Evolutionary conservation across 2,797 vertebrate species (phyloP), one percentile per base, ranked within the genome.

Genomic region (Siniperca scherzeri): DNA sequence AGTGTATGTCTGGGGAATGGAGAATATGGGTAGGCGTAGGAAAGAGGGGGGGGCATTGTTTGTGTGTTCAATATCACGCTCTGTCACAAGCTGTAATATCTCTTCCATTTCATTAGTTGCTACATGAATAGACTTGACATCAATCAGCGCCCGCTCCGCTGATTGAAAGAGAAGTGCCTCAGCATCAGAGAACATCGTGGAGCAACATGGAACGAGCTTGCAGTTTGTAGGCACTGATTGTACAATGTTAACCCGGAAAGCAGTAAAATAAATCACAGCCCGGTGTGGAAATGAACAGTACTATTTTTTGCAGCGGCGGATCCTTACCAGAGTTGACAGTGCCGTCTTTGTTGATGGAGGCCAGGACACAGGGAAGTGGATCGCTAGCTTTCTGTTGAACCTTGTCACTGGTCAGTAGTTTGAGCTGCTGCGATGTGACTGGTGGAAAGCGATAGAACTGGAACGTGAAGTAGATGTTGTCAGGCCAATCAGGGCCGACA

Each of bases 371-470:
- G 0, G 96, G 94, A 0, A 91, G 87, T 13, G 88, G 48, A 12
- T 82, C 80, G 0, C 57, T 64, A 14, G 75, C 4, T 0, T 82
- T 76, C 2, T 21, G 77, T 3, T 74, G 88, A 0, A 82, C 52
- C 36, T 70, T 50, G 0, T 93, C 94, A 0, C 53, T 73, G 75
- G 87, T 85, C 52, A 97, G 90, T 33, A 99, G 95, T 90, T 93
- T 95, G 74, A 99, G 94, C 10, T 95, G 95, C 0, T 97, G 96
- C 0, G 97, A 97, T 4, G 95, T 97, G 72, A 96, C 92, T 0
- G 96, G 96, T 0, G 97, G 96, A 67, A 99, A 99, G 12, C 97
- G 97, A 89, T 99, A 99, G 86, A 99, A 97, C 96, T 99, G 98
- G 96, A 99, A 98, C 78, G 97, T 99, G 93, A 99, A 95, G 89